Evolutionary conservation across 2,113 vertebrate genomes (phyloP).

Genomic region (Pao palembangensis): DNA sequence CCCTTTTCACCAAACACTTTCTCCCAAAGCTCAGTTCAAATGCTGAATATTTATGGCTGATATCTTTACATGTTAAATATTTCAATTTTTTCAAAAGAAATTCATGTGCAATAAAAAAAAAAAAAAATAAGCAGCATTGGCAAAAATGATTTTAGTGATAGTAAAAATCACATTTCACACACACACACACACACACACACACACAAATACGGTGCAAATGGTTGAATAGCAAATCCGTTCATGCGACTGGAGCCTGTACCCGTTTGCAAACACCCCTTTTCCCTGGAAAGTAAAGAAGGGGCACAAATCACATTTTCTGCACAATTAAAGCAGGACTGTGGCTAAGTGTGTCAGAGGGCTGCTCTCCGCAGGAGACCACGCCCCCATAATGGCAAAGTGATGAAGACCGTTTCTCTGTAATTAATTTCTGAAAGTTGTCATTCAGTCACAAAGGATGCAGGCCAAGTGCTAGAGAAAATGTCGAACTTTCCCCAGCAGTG

Average conservation of each 20-base stretch:
- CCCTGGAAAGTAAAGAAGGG: slow-evolving; percentile 73
- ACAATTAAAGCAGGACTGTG: slow-evolving; percentile 78
- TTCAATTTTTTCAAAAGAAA: slow-evolving; percentile 6
- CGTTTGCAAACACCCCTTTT: slow-evolving; percentile 71
- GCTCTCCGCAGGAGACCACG: slow-evolving; percentile 62
- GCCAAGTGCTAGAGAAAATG: slow-evolving; percentile 51
- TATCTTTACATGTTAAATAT: not conserved
- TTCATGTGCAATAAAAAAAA: slow-evolving; percentile 4
- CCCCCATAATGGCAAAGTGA: slow-evolving; percentile 74
- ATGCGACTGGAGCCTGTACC: slow-evolving; percentile 64
- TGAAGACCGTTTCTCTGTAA: slow-evolving; percentile 78
- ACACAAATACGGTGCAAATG: slow-evolving; percentile 39
- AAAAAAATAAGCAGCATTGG: not conserved
- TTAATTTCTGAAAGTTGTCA: slow-evolving; percentile 77
- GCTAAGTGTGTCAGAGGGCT: slow-evolving; percentile 72
- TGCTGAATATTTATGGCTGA: slow-evolving; percentile 11
- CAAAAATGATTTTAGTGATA: not conserved
- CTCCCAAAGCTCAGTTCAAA: slow-evolving; percentile 17
- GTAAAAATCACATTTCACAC: slow-evolving; percentile 13
- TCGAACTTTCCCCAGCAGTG: too few relatives aligned
- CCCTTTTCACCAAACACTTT: slow-evolving; percentile 17
- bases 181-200: slow-evolving; percentile 20
- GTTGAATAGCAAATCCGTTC: slow-evolving; percentile 72
- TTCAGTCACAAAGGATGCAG: slow-evolving; percentile 59
- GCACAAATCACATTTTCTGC: slow-evolving; percentile 83